Conservation (phyloP, 2,888 invertebrate species). For the Antitype chi region DNA sequence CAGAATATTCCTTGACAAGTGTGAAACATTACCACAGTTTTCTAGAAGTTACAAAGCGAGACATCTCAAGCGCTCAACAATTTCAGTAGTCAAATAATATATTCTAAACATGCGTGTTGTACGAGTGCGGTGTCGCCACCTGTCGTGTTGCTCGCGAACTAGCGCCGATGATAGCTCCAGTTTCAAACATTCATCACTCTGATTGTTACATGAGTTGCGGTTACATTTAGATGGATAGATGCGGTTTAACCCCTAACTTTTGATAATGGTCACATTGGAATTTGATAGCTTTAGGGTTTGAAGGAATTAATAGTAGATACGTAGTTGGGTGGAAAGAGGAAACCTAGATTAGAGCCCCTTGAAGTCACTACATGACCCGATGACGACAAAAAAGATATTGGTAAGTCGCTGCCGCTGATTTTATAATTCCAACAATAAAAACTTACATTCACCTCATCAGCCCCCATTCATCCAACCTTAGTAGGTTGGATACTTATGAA, state of each 20-base stretch:
- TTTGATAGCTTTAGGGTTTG: conserved; percentile 9
- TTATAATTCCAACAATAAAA: neutral
- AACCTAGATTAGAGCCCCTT: neutral
- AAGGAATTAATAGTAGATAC: neutral
- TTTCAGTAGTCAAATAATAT: conserved; percentile 33
- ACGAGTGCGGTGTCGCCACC: conserved; percentile 54
- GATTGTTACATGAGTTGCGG: conserved; percentile 60
- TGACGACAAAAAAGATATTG: neutral
- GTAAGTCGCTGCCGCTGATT: neutral
- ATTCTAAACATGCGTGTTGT: conserved; percentile 52
- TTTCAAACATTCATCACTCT: conserved; percentile 60
- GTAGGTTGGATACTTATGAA: no score
- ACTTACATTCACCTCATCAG: neutral
- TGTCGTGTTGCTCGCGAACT: conserved; percentile 50
- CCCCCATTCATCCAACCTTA: neutral
- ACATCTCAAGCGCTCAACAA: conserved; percentile 16
- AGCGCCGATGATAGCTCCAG: conserved; percentile 45
- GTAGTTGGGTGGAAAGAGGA: neutral
- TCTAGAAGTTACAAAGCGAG: conserved; percentile 35
- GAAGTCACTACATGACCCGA: neutral
- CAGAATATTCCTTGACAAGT: neutral
- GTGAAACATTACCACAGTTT: conserved; percentile 10
- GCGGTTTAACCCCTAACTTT: conserved; percentile 44
- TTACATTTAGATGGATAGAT: conserved; percentile 49
- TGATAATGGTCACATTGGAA: conserved; percentile 15